Evolutionary conservation across 2,888 invertebrate genomes (phyloP), one percentile per base, ranked within the genome.

Genomic region (Galerucella pusilla): DNA sequence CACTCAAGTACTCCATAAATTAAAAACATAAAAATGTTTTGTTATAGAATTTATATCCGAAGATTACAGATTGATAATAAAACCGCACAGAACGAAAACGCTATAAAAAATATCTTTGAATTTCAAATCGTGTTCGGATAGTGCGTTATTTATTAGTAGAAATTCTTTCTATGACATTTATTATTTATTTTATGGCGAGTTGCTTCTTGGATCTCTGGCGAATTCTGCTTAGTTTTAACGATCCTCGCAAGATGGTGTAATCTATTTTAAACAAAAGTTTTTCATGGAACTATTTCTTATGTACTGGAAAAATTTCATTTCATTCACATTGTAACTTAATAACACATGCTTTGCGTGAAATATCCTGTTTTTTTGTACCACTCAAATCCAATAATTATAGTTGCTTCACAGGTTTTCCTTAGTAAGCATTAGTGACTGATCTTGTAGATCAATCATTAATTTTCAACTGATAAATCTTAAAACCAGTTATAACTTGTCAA

Each of bases 101-200:
- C 46, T 46, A 65, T 65, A 65, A 65, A 65, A 65, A 42, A 42
- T 42, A 65, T 46, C 64, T 65, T 65, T 65, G 20, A 65, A 46
- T 68, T 68, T 68, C 68, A 16, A 59, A 68, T 68, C 46, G 14
- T 45, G 59, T 46, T 45, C 46, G 10, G 69, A 69, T 69, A 69
- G 14, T 61, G 35, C 42, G 45, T 60, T 59, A 59, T 68, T 68
- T 45, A 68, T 65, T 65, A 60, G 25, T 28, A 42, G 46, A 68
- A 59, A 68, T 68, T 60, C 46, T 61, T 61, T n/a, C 20, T 61
- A 28, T 46, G 60, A 69, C 61, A 49, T 69, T 69, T 69, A 69
- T 69, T 69, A 49, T 61, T 49, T 49, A 61, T 60, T 69, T 69
- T 69, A 69, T 61, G 60, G 61, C 46, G 25, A 46, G 3, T 57